Base-by-base conservation (phyloP, 2,888 invertebrate species). In the Polymixis flavicincta region DNA sequence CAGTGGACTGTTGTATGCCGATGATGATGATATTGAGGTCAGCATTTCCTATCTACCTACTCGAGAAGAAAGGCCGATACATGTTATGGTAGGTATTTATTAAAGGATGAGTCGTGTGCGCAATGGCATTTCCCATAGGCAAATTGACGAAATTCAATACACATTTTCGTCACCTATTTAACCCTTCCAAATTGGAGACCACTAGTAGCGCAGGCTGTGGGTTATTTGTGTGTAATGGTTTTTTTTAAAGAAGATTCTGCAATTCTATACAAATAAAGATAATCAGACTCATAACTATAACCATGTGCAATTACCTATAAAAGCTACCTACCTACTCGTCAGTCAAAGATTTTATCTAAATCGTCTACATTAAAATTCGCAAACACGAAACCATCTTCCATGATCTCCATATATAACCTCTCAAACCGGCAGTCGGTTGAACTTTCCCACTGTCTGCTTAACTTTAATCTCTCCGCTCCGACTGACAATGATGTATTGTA, bases 401-500 rank as follows among this genome's bases (percentile, higher is more conserved):
- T 6, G 22, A 61, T 78, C 61, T 52, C 8, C 61, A 64, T 59
- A 52, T 28, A 25, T 67, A 64, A 76, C 75, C 77, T 83, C 71
- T 66, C 32, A 25, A 45, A 14, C 37, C 52, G 57, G 54, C 78
- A 79, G 72, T 83, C 59, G 61, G 82, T 67, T 78, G 78, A 82
- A 82, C 87, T 81, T 82, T 86, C 86, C 78, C 86, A 85, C 79
- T 85, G 84, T 74, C 82, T 74, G 78, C 57, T 75, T 48, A 63
- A 67, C 80, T 80, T 82, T 85, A 80, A 87, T 81, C 82, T 80
- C 71, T 72, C 70, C 78, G 79, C 74, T 59, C 25, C 81, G 85
- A 82, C 91, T 92, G 94, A 94, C 95, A 95, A 95, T 95, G 95
- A 95, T 93, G 94, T 94, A 95, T 95, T 94, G 94, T 95, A 80